Percentiles rank a stretch among this genome's conserved stretches.
phyloP scores from a whole-genome alignment of 2,113 vertebrate genomes.

The Dicrurus megarhynchus region DNA sequence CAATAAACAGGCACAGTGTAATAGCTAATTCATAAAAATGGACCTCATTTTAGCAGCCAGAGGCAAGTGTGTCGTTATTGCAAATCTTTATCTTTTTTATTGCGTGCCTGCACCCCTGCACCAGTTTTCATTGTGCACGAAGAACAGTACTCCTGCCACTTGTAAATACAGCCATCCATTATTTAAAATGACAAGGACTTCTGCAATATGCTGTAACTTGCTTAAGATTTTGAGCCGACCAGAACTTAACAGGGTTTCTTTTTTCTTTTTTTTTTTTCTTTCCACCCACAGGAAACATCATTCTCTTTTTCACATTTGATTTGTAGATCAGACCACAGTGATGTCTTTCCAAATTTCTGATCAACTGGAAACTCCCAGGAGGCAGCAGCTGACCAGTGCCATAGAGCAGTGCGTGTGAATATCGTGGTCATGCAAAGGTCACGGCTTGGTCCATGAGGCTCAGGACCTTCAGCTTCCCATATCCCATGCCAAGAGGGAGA shows the following conservation, averaged over 20 bases:
- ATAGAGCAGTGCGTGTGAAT: not conserved
- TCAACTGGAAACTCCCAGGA: not conserved
- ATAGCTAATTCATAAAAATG: conserved; percentile 35
- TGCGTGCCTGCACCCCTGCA: not conserved
- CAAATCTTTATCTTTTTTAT: conserved; percentile 50
- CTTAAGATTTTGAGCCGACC: not conserved
- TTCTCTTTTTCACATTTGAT: not conserved
- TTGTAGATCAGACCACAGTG: not conserved
- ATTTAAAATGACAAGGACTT: not conserved
- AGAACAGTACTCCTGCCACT: not conserved
- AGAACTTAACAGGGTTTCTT: not conserved
- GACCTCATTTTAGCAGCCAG: not conserved
- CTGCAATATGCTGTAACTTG: not conserved
- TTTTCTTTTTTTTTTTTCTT: not conserved
- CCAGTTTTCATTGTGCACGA: not conserved
- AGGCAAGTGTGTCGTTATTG: conserved; percentile 16
- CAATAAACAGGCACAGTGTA: conserved; percentile 6
- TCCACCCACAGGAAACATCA: not conserved
- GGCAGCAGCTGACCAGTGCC: not conserved
- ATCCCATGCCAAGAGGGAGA: not conserved
- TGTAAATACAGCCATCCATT: not conserved
- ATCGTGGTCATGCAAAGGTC: not conserved
- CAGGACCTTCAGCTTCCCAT: not conserved
- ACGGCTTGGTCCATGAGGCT: not conserved
- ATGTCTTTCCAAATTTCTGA: not conserved